Base-by-base conservation (phyloP, 1,140 invertebrate species). In the Acromyrmex charruanus region DNA sequence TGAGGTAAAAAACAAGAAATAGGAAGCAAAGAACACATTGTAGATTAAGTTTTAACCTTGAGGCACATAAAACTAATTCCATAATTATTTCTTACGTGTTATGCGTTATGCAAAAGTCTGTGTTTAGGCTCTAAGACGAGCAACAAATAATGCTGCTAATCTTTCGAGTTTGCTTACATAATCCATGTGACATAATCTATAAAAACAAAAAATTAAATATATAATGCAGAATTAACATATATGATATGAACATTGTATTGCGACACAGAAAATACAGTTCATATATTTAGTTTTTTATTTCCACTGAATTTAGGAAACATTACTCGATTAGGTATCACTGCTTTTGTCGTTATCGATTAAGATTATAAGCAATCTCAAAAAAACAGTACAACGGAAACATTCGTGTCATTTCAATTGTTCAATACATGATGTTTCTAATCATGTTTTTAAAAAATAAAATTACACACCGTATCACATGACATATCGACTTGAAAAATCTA, bases 141-240 rank as follows among this genome's bases (percentile, higher is more conserved):
- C 44, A 35, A 39, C 7, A 53, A 59, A 59, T 77, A 59, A 72
- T 21, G n/a, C 39, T n/a, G 4, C 0, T 35, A 5, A n/a, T 58
- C n/a, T 18, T 2, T 25, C 5, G 28, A 18, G 25, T 44, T 3
- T 3, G 31, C 31, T 31, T 12, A n/a, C 18, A 7, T 39, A 39
- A 39, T 39, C 6, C 35, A 39, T 39, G 6, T 39, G 0, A 35
- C 10, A 6, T n/a, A 25, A 9, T n/a, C 3, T 12, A 25, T 9
- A n/a, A 55, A n/a, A 35, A 66, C 61, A 53, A 80, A 68, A 49
- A 49, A 80, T 68, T 80, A 80, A 80, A 55, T 80, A 80, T 68
- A 80, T 80, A 39, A 39, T 65, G 9, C 4, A 55, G 63, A 80
- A 80, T 80, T 69, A 80, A 80, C 49, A 69, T 68, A 69, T 14